Conservation (phyloP, 2,797 vertebrate species). For the Valencia hispanica region DNA sequence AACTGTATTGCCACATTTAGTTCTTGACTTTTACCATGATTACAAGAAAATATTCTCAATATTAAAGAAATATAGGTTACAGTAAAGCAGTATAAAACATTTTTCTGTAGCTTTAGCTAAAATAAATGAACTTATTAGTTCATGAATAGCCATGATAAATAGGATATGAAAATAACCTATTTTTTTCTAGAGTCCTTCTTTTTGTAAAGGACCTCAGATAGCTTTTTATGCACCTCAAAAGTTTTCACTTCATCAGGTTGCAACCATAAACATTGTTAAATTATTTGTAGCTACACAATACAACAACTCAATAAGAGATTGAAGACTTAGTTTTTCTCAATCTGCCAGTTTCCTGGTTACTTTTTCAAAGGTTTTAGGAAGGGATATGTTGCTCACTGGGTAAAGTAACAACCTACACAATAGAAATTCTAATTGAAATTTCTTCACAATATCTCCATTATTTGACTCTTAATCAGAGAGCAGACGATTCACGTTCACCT, state of each 20-base stretch:
- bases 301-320: neutral
- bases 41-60: neutral
- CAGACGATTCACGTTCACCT: neutral
- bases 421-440: neutral
- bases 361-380: neutral
- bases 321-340: neutral
- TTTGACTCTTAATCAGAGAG: neutral
- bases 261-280: neutral
- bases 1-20: neutral
- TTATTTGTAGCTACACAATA: neutral
- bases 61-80: neutral
- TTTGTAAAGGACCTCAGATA: slow-evolving; percentile 9
- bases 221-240: neutral
- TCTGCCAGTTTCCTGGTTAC: neutral
- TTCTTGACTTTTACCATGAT: neutral
- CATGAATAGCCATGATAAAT: neutral
- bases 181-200: slow-evolving; percentile 15
- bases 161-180: neutral
- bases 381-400: neutral
- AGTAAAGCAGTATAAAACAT: neutral
- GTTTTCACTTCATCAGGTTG: neutral
- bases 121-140: no score
- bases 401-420: neutral
- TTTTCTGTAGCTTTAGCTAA: no score
- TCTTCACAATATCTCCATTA: neutral